Percentiles rank a stretch among this genome's conserved stretches.
Conservation (phyloP, 2,113 vertebrate species). For the Onychostruthus taczanowskii region DNA sequence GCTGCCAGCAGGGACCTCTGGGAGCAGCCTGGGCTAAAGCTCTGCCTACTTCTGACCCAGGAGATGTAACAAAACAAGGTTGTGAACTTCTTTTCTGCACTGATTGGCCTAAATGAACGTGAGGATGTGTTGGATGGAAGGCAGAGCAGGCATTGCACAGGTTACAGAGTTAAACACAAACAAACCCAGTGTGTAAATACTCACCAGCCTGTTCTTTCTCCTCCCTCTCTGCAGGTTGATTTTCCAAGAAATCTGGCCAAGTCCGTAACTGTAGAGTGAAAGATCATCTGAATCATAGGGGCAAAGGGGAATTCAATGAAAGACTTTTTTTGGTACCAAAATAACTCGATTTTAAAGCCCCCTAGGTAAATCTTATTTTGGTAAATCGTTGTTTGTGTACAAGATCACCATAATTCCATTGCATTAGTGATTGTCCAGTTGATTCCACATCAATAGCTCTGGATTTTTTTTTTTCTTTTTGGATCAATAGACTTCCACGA, state of each 20-base stretch:
- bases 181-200: background rate
- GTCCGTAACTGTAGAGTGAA: slow-evolving; percentile 95
- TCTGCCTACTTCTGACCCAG: background rate
- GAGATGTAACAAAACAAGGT: background rate
- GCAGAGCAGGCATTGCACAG: background rate
- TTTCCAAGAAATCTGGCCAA: slow-evolving; percentile 98
- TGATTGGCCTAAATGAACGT: background rate
- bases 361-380: slow-evolving; percentile 70
- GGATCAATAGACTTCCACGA: background rate
- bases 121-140: background rate
- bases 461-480: background rate
- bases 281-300: slow-evolving; percentile 33
- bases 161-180: background rate
- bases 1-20: background rate
- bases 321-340: slow-evolving; percentile 76
- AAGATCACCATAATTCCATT: slow-evolving; percentile 63
- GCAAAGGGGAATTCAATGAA: slow-evolving; percentile 45
- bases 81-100: background rate
- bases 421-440: slow-evolving; percentile 70
- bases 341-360: slow-evolving; percentile 73
- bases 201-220: slow-evolving; percentile 64
- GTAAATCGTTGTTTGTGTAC: slow-evolving; percentile 64
- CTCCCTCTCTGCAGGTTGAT: slow-evolving; percentile 86
- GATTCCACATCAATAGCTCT: slow-evolving; percentile 63
- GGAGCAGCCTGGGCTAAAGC: fast-evolving